Conservation (phyloP, 2,113 vertebrate species). For the Mobula hypostoma region DNA sequence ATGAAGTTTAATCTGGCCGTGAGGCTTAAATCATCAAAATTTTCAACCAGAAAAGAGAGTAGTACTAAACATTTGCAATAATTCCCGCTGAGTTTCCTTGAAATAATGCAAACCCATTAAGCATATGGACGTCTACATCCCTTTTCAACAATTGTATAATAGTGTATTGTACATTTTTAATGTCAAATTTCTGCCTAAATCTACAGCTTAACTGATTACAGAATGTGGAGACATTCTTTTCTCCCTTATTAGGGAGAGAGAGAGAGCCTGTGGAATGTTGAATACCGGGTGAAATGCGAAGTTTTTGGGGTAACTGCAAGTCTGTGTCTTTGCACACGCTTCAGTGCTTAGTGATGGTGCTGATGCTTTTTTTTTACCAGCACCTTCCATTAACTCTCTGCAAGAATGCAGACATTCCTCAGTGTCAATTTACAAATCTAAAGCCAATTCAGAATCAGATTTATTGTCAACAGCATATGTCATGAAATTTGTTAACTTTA, state of each 20-base stretch:
- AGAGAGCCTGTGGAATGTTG: too few relatives aligned
- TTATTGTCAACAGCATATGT: too few relatives aligned
- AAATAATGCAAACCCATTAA: background rate
- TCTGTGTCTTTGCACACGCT: too few relatives aligned
- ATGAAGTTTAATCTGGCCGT: background rate
- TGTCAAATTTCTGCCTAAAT: background rate
- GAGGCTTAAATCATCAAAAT: background rate
- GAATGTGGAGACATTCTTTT: too few relatives aligned
- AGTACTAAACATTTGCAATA: background rate
- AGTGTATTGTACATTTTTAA: background rate
- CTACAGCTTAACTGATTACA: background rate
- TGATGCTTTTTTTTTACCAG: background rate
- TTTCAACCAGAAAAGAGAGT: background rate
- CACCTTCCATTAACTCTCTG: background rate
- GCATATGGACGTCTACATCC: background rate
- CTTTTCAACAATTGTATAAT: background rate
- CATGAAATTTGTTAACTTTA: too few relatives aligned
- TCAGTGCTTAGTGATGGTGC: too few relatives aligned
- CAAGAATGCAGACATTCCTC: too few relatives aligned
- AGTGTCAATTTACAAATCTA: background rate
- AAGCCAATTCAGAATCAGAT: background rate
- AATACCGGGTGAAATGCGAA: too few relatives aligned
- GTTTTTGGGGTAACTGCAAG: too few relatives aligned
- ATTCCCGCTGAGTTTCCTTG: background rate
- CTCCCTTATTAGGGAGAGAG: too few relatives aligned